phyloP scores from a whole-genome alignment of 2,113 vertebrate species.

The Madoqua kirkii region DNA sequence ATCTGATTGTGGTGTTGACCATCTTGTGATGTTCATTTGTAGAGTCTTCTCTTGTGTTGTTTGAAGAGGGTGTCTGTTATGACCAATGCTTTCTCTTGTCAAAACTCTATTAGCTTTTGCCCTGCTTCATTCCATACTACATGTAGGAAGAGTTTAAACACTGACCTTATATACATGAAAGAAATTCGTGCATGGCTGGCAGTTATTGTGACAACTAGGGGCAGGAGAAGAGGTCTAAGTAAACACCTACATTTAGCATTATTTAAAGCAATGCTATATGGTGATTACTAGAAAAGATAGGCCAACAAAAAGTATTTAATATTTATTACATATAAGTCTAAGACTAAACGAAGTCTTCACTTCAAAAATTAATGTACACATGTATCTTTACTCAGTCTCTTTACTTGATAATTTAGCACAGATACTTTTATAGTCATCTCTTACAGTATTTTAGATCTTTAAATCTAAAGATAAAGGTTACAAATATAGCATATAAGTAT shows the following conservation, averaged over 20 bases:
- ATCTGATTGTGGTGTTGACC: too few relatives aligned
- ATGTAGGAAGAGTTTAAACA: not conserved
- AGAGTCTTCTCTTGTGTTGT: too few relatives aligned
- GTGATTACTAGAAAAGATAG: not conserved
- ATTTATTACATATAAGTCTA: not conserved
- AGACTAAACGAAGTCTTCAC: not conserved
- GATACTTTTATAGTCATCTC: not conserved
- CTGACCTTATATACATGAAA: not conserved
- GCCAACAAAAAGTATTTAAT: not conserved
- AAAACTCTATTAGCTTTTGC: too few relatives aligned
- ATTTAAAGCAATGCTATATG: not conserved
- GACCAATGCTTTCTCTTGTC: too few relatives aligned
- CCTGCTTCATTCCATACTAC: too few relatives aligned
- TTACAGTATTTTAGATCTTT: constrained; percentile 18
- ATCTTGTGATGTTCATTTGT: too few relatives aligned
- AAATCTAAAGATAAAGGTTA: not conserved
- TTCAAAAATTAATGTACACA: not conserved
- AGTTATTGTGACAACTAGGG: not conserved
- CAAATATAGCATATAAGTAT: not conserved
- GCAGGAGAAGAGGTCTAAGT: not conserved
- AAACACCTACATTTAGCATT: not conserved
- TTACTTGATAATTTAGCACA: not conserved
- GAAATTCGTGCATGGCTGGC: not conserved
- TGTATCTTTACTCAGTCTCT: not conserved
- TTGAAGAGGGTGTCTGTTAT: too few relatives aligned